These are phyloP conservation scores for Tinea pellionella DNA, from an alignment of 2,888 invertebrate species.

Conservation along the genomic window DNA sequence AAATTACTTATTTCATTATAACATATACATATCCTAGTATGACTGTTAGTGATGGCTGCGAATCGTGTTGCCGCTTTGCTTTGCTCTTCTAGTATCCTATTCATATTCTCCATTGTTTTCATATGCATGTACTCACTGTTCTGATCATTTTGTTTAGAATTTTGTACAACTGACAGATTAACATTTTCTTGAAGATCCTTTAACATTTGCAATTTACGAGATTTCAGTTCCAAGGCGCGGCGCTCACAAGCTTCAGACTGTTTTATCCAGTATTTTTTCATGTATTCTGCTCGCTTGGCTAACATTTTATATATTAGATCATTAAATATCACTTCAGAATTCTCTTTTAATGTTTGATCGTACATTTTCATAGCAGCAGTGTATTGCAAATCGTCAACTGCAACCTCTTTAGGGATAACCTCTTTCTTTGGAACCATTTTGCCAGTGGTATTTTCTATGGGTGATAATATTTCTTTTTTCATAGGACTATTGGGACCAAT, in stretches of 20 bases:
- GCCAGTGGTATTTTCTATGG: constrained; percentile 22
- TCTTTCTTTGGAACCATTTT: constrained; percentile 25
- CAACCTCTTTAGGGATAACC: constrained; percentile 39
- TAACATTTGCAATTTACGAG: constrained; percentile 44
- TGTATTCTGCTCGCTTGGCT: constrained; percentile 37
- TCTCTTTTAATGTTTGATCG: constrained; percentile 38
- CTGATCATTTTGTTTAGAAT: constrained; percentile 60
- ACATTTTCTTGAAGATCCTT: constrained; percentile 62
- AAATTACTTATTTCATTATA: constrained; percentile 66
- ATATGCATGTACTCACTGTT: constrained; percentile 51
- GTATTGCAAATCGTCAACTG: constrained; percentile 42
- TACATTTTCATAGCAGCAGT: constrained; percentile 44
- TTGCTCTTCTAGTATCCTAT: constrained; percentile 61
- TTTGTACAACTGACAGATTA: constrained; percentile 48
- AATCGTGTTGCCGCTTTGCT: constrained; percentile 53
- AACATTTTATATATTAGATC: constrained; percentile 48
- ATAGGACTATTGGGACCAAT: constrained; percentile 52
- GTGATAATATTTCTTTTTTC: constrained; percentile 21
- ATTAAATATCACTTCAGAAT: constrained; percentile 36
- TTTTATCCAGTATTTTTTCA: constrained; percentile 38
- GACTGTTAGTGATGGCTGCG: constrained; percentile 68
- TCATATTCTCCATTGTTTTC: constrained; percentile 57
- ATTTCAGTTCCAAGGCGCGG: constrained; percentile 51
- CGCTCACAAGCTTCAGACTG: constrained; percentile 45
- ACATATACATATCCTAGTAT: constrained; percentile 64